Conservation (phyloP, 2,113 vertebrate species). For the Dasyurus viverrinus region DNA sequence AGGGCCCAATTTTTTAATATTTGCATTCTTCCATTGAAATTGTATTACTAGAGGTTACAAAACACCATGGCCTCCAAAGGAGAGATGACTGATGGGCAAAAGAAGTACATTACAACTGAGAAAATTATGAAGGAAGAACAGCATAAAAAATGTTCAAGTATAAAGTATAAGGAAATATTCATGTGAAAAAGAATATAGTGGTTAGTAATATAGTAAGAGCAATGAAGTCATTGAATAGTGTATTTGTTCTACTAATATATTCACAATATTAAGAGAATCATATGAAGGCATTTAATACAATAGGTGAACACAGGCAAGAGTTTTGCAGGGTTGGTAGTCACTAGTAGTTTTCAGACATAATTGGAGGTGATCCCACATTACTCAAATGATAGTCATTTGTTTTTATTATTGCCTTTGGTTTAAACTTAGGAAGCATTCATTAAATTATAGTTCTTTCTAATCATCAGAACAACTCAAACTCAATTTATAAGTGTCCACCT, state of each 20-base stretch:
- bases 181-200: background rate
- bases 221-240: background rate
- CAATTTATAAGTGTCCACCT: background rate
- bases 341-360: background rate
- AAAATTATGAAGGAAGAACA: background rate
- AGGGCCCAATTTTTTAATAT: background rate
- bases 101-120: background rate
- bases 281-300: background rate
- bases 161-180: background rate
- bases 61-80: background rate
- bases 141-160: background rate
- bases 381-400: background rate
- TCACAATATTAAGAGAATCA: background rate
- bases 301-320: background rate
- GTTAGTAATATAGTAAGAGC: background rate
- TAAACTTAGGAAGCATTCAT: background rate
- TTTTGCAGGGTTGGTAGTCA: background rate
- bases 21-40: background rate
- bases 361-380: background rate
- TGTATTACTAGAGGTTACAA: background rate
- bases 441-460: background rate
- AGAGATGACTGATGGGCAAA: background rate
- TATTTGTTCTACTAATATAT: background rate
- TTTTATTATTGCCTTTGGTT: conserved; percentile 8
- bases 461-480: conserved; percentile 18